A percentile compares a stretch with the other conserved stretches of the same genome.
Conservation (phyloP, 2,888 invertebrate genomes). For the Peribatodes rhomboidaria region DNA sequence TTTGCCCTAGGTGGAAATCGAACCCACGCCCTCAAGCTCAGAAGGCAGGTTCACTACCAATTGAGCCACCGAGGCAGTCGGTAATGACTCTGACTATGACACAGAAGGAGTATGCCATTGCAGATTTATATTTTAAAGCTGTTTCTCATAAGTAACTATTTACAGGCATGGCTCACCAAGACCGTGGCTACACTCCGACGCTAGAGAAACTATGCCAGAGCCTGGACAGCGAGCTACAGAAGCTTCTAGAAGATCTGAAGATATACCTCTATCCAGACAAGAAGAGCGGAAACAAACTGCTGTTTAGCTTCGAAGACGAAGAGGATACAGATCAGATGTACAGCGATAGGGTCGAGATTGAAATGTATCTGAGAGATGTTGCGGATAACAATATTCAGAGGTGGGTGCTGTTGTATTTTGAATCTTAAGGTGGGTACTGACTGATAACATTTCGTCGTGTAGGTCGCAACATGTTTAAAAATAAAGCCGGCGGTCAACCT, state of each 20-base stretch:
- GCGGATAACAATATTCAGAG: slow-evolving; percentile 79
- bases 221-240: slow-evolving; percentile 88
- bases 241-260: slow-evolving; percentile 89
- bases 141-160: background rate
- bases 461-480: no score
- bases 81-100: no score
- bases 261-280: slow-evolving; percentile 88
- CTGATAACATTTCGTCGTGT: no score
- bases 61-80: no score
- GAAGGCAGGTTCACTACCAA: no score
- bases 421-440: background rate
- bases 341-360: slow-evolving; percentile 81
- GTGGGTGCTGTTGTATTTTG: slow-evolving; percentile 58
- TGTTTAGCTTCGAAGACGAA: slow-evolving; percentile 74
- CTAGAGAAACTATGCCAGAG: slow-evolving; percentile 90
- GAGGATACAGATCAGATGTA: slow-evolving; percentile 72
- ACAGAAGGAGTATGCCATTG: no score
- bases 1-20: no score
- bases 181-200: slow-evolving; percentile 91
- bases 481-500: no score
- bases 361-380: slow-evolving; percentile 82
- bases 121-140: no score
- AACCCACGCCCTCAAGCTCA: no score
- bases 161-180: slow-evolving; percentile 90
- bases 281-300: slow-evolving; percentile 62